These are phyloP conservation scores for Aphelinus certus DNA, from an alignment of 1,140 invertebrate species.

Conservation along the genomic window DNA sequence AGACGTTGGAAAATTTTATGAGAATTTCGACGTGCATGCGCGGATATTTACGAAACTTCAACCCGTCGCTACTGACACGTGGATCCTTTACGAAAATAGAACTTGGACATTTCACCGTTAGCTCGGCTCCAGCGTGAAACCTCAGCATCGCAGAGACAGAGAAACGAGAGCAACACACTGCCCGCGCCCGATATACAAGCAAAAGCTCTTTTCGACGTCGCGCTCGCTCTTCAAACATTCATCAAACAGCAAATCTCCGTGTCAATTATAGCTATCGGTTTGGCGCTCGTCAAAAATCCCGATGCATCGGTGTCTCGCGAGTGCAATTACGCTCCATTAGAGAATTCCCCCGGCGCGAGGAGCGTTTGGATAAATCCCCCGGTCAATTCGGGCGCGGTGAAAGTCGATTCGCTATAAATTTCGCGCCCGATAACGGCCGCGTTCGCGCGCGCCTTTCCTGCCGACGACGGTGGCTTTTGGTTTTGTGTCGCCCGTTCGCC, in stretches of 20 bases:
- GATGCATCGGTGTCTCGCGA: not conserved
- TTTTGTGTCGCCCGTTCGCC: not conserved
- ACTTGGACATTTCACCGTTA: no score
- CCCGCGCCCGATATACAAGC: no score
- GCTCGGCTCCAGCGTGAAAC: no score
- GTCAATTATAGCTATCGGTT: no score
- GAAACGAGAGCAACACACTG: no score
- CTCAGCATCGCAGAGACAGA: no score
- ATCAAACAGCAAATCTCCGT: no score
- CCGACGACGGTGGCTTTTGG: not conserved
- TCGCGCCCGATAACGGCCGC: not conserved
- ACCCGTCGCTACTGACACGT: no score
- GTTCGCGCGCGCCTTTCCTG: not conserved
- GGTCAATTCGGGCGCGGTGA: constrained; percentile 7
- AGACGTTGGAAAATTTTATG: no score
- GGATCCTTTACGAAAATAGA: no score
- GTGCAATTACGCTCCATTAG: constrained; percentile 20
- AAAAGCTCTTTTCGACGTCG: not conserved
- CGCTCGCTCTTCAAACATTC: not conserved
- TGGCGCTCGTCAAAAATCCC: not conserved
- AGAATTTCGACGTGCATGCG: no score
- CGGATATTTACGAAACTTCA: no score
- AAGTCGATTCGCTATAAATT: constrained; percentile 20
- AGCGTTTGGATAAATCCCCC: not conserved
- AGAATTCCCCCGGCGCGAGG: not conserved